Conservation (phyloP, 1,140 invertebrate genomes). For the Macrobrachium rosenbergii region DNA sequence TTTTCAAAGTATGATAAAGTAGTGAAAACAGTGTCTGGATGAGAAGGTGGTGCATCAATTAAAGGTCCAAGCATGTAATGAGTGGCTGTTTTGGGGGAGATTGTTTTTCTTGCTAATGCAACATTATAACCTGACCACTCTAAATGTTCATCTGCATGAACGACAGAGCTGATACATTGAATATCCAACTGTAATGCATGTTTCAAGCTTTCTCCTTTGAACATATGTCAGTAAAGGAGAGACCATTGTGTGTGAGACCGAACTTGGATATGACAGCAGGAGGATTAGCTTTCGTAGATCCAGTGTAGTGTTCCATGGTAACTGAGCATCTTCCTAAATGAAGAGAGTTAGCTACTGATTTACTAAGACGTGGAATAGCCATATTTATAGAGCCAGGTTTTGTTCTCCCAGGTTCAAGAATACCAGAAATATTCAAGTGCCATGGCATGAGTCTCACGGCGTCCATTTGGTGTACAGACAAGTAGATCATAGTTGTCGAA, state of each 20-base stretch:
- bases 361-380: background rate
- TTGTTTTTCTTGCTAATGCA: slow-evolving; percentile 9
- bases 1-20: slow-evolving; percentile 15
- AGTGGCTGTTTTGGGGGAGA: background rate
- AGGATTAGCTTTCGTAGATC: background rate
- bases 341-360: background rate
- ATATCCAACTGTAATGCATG: slow-evolving; percentile 5
- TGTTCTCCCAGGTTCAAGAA: background rate
- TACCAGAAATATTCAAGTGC: background rate
- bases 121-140: too few species aligned
- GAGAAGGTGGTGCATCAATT: background rate
- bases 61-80: background rate
- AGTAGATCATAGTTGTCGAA: background rate
- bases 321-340: background rate
- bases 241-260: background rate
- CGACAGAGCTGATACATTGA: background rate
- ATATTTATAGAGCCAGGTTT: slow-evolving; percentile 1
- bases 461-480: slow-evolving; percentile 25
- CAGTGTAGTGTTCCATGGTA: background rate
- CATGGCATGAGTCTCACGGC: slow-evolving; percentile 14
- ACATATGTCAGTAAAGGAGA: background rate
- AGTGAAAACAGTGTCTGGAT: slow-evolving; percentile 23
- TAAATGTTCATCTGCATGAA: too few species aligned
- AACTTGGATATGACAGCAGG: background rate
- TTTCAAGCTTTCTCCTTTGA: background rate